These are phyloP conservation scores for Microctonus brassicae DNA, from an alignment of 2,888 invertebrate genomes.

Conservation along the genomic window DNA sequence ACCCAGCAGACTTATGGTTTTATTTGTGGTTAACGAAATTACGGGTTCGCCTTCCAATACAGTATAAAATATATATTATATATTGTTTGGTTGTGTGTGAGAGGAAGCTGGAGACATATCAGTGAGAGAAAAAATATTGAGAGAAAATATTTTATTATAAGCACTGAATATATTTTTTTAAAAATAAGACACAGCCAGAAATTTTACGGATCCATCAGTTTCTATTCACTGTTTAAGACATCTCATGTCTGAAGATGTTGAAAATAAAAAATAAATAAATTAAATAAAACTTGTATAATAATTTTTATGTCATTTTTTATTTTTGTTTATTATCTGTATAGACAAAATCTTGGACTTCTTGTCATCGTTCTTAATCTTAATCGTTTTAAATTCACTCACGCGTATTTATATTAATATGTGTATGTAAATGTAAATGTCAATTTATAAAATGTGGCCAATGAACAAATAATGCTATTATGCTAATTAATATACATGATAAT, in stretches of 20 bases:
- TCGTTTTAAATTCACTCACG: constrained; percentile 21
- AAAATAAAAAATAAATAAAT: neutral
- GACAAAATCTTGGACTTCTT: neutral
- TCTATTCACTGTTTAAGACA: neutral
- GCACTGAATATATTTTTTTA: neutral
- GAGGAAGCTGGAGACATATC: no score
- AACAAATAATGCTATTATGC: neutral
- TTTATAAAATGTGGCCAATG: neutral
- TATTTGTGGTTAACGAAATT: constrained; percentile 58
- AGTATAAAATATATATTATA: constrained; percentile 20
- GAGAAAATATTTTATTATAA: no score
- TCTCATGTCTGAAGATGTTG: neutral
- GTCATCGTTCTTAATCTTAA: constrained; percentile 23
- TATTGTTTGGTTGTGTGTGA: no score
- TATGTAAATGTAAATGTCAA: neutral
- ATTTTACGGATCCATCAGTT: constrained; percentile 6
- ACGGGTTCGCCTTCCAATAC: constrained; percentile 43
- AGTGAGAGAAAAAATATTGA: no score
- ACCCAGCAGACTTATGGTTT: constrained; percentile 45
- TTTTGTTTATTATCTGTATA: no score
- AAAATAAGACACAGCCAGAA: neutral
- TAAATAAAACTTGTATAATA: no score
- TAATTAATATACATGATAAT: no score
- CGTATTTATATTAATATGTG: neutral
- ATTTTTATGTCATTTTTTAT: no score